Evolutionary conservation across 2,797 vertebrate genomes (phyloP).

Genomic region (Hephaestus fuliginosus): DNA sequence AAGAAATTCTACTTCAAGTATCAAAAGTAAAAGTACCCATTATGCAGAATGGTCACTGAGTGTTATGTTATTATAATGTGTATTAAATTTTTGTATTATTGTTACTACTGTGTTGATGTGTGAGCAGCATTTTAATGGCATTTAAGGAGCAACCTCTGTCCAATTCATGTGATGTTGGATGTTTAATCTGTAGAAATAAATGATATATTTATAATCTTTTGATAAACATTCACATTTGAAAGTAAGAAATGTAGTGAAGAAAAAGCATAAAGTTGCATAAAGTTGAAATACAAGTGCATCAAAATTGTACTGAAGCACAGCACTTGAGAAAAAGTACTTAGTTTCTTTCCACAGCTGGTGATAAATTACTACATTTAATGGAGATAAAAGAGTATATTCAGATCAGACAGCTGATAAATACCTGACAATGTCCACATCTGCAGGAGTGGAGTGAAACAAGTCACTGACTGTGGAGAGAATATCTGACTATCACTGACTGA

Average conservation of each 20-base stretch:
- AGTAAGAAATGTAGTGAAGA: not conserved
- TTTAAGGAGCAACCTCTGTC: too few species aligned
- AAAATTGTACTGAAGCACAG: not conserved
- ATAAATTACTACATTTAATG: constrained; percentile 15
- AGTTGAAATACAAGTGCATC: not conserved
- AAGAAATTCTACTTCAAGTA: not conserved
- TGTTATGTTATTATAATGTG: not conserved
- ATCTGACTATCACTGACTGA: not conserved
- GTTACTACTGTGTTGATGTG: not conserved
- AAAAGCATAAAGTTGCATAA: not conserved
- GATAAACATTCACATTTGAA: constrained; percentile 4
- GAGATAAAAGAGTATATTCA: not conserved
- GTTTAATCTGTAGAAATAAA: not conserved
- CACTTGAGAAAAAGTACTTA: not conserved
- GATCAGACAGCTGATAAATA: constrained; percentile 11
- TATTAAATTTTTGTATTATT: not conserved
- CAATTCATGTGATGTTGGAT: not conserved
- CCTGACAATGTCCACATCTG: not conserved
- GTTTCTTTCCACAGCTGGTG: not conserved
- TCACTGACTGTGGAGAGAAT: not conserved
- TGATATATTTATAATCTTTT: not conserved
- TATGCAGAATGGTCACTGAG: not conserved
- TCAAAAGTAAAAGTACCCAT: not conserved
- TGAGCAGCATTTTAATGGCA: not conserved
- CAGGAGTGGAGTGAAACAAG: not conserved